Evolutionary conservation across 1,140 invertebrate genomes (phyloP), one percentile per base, ranked within the genome.

Genomic region (Drosophila bipectinata): DNA sequence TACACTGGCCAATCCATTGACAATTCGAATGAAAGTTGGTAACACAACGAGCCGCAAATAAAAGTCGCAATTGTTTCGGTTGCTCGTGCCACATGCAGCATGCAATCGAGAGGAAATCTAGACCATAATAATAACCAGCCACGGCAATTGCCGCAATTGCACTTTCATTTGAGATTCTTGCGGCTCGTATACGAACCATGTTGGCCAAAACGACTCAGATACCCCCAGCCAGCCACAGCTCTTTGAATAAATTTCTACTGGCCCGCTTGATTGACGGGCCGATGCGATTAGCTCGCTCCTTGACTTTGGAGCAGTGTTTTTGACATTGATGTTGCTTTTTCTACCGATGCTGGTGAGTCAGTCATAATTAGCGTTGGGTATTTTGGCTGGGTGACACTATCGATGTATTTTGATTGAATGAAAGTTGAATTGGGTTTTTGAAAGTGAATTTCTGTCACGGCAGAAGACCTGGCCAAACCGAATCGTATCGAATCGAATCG

Each of bases 21-120:
- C 80, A 84, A 85, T 80, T 73, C 55, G 63, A 81, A 85, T 69
- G 82, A 84, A 84, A 84, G 80, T 84, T 84, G 77, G 53, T 28
- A 53, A 21, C 18, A 7, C 48, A 63, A 32, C 66, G 41, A 34
- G 15, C 41, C 41, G 21, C 53, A 73, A 63, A 45, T 51, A 58
- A 18, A 45, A 32, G 34, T 34, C 37, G 53, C 71, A 73, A 74
- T 75, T 73, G 52, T 62, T 73, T 51, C 52, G 72, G 21, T 52
- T 52, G 51, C 8, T 34, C 54, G 49, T 24, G 44, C 30, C 66
- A 49, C 41, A 68, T 30, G 48, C 39, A 28, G 49, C 60, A 68
- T 68, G 64, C 64, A 47, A 66, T 69, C 63, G 62, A 68, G 26
- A 57, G 63, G 52, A 69, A 69, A 69, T 69, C 66, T 69, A 69